These are phyloP conservation scores for Lophius americanus DNA, from an alignment of 2,797 vertebrate species.

Conservation along the genomic window DNA sequence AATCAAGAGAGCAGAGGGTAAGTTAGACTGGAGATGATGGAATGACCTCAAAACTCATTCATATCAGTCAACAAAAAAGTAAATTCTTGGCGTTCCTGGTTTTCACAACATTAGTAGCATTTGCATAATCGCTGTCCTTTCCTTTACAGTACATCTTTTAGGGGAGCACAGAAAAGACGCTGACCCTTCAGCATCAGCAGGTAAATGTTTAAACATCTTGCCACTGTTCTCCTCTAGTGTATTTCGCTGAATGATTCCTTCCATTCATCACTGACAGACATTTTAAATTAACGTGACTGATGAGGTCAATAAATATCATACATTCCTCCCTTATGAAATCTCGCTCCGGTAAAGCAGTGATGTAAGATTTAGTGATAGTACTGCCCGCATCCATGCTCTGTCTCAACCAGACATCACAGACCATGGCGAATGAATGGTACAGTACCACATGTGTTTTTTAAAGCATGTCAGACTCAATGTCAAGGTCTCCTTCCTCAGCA, in stretches of 20 bases:
- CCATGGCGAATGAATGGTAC: constrained; percentile 34
- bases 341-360: constrained; percentile 38
- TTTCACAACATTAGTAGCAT: no score
- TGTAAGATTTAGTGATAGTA: constrained; percentile 49
- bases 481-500: constrained; percentile 63
- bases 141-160: not conserved
- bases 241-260: constrained; percentile 23
- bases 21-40: no score
- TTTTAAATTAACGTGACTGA: constrained; percentile 48
- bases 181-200: not conserved
- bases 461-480: constrained; percentile 59
- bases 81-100: no score
- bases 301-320: constrained; percentile 52
- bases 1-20: no score
- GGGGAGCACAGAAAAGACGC: not conserved
- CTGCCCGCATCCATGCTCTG: constrained; percentile 36
- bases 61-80: no score
- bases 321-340: constrained; percentile 60
- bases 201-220: constrained; percentile 1
- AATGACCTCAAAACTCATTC: no score
- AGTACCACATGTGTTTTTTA: constrained; percentile 51
- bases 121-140: no score
- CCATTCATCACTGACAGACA: constrained; percentile 35
- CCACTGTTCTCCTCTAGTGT: not conserved
- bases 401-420: constrained; percentile 48